Percentiles rank a stretch among this genome's conserved stretches.
These are phyloP conservation scores for Scolopax bukidnonensis DNA, from an alignment of 2,797 vertebrate genomes.

Conservation along the genomic window DNA sequence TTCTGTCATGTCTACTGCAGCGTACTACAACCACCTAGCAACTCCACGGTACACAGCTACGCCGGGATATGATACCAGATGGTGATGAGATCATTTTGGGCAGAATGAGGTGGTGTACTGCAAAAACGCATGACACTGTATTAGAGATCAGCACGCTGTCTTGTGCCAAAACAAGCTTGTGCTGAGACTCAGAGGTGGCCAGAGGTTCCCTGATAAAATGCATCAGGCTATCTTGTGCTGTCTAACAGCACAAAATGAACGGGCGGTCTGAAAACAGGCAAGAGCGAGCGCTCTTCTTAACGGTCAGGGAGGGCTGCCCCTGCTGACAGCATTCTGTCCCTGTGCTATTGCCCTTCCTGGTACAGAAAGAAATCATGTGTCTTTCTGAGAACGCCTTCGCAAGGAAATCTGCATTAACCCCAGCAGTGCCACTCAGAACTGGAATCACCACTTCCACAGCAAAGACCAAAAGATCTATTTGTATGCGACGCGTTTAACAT, in stretches of 20 bases:
- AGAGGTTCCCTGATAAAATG: fast-evolving
- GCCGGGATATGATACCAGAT: background rate
- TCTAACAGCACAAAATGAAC: fast-evolving
- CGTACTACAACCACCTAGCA: background rate
- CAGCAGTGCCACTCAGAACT: background rate
- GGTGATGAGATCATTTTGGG: background rate
- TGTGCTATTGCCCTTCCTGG: slow-evolving; percentile 32
- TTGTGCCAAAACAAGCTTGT: background rate
- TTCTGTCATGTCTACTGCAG: background rate
- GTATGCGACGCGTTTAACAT: fast-evolving
- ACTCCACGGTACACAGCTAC: background rate
- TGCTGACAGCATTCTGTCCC: slow-evolving; percentile 8
- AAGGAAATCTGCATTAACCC: slow-evolving; percentile 44
- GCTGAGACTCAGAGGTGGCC: background rate
- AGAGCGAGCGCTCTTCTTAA: fast-evolving
- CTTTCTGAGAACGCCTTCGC: background rate
- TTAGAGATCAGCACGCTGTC: background rate
- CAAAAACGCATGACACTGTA: background rate
- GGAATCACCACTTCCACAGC: background rate
- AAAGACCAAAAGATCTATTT: background rate
- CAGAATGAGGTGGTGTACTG: background rate
- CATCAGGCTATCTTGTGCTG: fast-evolving
- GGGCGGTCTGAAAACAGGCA: background rate
- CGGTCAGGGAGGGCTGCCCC: background rate
- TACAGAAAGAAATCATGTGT: background rate